phyloP scores from a whole-genome alignment of 2,888 invertebrate species.

The Acleris laterana region DNA sequence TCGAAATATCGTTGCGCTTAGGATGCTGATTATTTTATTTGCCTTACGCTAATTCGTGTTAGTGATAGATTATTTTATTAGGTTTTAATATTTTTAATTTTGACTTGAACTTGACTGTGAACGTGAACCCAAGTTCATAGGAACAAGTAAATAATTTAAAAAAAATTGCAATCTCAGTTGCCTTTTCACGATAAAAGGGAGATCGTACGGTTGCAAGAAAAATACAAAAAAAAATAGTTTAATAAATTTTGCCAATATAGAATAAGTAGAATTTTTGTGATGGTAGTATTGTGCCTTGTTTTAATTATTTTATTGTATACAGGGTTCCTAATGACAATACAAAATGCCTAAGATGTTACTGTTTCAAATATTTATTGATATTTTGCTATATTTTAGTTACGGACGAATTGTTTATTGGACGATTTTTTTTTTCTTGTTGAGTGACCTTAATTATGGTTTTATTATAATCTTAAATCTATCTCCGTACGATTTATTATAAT shows the following conservation, averaged over 20 bases:
- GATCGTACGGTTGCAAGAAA: constrained; percentile 54
- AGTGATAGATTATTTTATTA: constrained; percentile 25
- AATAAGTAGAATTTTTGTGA: constrained; percentile 27
- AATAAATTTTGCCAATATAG: constrained; percentile 33
- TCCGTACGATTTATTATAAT: not conserved
- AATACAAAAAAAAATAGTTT: constrained; percentile 14
- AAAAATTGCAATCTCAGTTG: constrained; percentile 53
- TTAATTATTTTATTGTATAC: constrained; percentile 22
- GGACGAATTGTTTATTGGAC: not conserved
- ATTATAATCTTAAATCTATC: not conserved
- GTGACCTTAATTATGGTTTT: too few species aligned
- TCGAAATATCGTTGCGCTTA: not conserved
- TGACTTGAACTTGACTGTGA: constrained; percentile 43
- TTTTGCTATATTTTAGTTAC: constrained; percentile 11
- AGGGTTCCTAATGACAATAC: constrained; percentile 31
- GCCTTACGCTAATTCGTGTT: constrained; percentile 18
- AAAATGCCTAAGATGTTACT: constrained; percentile 25
- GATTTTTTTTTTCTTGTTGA: not conserved
- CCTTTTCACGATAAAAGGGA: constrained; percentile 65
- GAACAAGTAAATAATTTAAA: constrained; percentile 40
- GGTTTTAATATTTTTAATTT: constrained; percentile 27
- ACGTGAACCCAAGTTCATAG: constrained; percentile 44
- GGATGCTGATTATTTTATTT: not conserved
- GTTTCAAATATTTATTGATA: constrained; percentile 20
- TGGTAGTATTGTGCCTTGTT: constrained; percentile 27